These are phyloP conservation scores for Aphelinus atriplicis DNA, from an alignment of 1,140 invertebrate genomes.

Conservation along the genomic window DNA sequence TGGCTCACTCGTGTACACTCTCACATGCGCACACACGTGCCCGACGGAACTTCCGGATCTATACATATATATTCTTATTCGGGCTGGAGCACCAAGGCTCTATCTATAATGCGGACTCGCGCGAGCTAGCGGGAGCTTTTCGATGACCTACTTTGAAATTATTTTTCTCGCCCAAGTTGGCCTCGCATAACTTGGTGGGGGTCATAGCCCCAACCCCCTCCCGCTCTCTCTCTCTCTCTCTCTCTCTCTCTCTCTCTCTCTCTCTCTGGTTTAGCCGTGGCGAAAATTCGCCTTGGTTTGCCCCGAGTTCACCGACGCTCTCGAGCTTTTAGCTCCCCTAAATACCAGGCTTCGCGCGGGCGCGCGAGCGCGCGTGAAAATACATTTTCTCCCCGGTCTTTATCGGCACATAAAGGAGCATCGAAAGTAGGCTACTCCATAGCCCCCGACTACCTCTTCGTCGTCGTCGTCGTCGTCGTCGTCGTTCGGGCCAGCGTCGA, in stretches of 20 bases:
- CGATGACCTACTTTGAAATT: slow-evolving; percentile 39
- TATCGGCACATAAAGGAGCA: slow-evolving; percentile 6
- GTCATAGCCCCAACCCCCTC: not conserved
- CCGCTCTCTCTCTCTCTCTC: no score
- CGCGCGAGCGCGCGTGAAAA: not conserved
- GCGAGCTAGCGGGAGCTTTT: slow-evolving; percentile 22
- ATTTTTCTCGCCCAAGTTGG: slow-evolving; percentile 22
- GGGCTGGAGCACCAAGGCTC: slow-evolving; percentile 7
- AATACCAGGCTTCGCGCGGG: not conserved
- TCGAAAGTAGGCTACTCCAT: slow-evolving; percentile 14
- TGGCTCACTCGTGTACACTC: not conserved
- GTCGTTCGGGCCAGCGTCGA: not conserved
- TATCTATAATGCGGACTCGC: slow-evolving; percentile 14
- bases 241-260: no score
- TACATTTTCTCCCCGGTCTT: not conserved
- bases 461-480: not conserved
- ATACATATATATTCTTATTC: slow-evolving; percentile 24
- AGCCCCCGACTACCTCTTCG: not conserved
- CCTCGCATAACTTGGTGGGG: not conserved
- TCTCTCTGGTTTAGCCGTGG: not conserved
- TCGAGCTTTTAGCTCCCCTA: not conserved
- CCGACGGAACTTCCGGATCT: slow-evolving; percentile 5
- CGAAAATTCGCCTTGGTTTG: not conserved
- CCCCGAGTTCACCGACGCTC: no score
- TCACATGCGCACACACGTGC: not conserved